Evolutionary conservation across 2,113 vertebrate species (phyloP), one percentile per base, ranked within the genome.

Genomic region (Salminus brasiliensis): DNA sequence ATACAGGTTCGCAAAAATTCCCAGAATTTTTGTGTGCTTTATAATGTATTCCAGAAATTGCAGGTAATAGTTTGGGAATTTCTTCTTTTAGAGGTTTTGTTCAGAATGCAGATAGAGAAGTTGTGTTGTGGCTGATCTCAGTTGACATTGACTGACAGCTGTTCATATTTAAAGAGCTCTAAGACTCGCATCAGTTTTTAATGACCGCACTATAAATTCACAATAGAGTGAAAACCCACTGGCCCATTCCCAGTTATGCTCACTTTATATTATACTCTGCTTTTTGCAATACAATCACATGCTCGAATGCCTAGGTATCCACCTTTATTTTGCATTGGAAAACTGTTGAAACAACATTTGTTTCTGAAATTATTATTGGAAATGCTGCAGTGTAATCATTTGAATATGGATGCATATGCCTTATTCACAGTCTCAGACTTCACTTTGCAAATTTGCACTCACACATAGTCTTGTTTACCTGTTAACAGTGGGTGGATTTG

Each of bases 391-490:
- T 74, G 12, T 74, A 36, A 65, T 65, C 65, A 47, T 75, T 47
- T 65, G 12, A 75, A 65, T 75, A 52, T 75, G 59, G 21, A 34
- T 34, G 16, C 34, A 34, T 43, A 25, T 15, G 2, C 9, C 7
- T 53, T 70, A 62, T 70, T 60, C 53, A 8, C 70, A 45, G 1
- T 30, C 29, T 30, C 2, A 4, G 18, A 59, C 9, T 15, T 23
- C 16, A 27, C 4, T 39, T 60, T n/a, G 16, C 41, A 67, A 75
- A 52, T 52, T 57, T 47, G 39, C 67, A 63, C 49, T 75, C 18
- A 47, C 71, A 55, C 47, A 76, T 57, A 66, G 71, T 71, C 59
- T 74, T 62, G 53, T 67, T 34, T 69, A 21, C 29, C 53, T 63
- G 69, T 62, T 36, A 81, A 36, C 29, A 2, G n/a, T 72, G 43